Evolutionary conservation across 2,888 invertebrate genomes (phyloP), one percentile per base, ranked within the genome.

Genomic region (Sphinx pinastri): DNA sequence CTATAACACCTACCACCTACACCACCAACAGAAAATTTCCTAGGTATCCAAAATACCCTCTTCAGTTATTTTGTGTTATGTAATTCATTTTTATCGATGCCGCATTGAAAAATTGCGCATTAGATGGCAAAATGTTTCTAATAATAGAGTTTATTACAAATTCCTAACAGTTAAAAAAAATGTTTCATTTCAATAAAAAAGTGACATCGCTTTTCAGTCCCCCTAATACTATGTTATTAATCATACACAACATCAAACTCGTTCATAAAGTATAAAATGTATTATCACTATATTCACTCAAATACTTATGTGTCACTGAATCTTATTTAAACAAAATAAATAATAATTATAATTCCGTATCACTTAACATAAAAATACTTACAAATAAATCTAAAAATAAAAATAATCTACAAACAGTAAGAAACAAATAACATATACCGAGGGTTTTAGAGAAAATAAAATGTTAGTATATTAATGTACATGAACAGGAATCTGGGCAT

Each of bases 381-480:
- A 47, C 31, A 38, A 59, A 12, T 19, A 49, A 63, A 49, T 49
- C 63, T 63, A 63, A 63, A 38, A 38, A 38, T 38, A 38, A 38
- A 38, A 63, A 67, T 67, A 25, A 25, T 25, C 25, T 25, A 25
- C 1, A 25, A 25, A 25, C 25, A 54, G 25, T 67, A 52, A 49
- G 14, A 14, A 31, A 69, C 63, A 63, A 80, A 72, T 72, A 73
- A 70, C 60, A 54, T 47, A 31, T 63, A 69, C 45, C 19, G 47
- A 45, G 31, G 12, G 38, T 47, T 49, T 45, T 59, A 49, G 10
- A 63, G 3, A 52, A 74, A 71, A 47, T 52, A 69, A 60, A 78
- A 72, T 81, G 79, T 86, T 86, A 88, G 80, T 84, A 76, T 73
- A 78, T 86, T 84, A 82, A 76, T 81, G 71, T 72, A 68, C 69